Conservation (phyloP, 2,113 vertebrate species). For the Hemicordylus capensis region DNA sequence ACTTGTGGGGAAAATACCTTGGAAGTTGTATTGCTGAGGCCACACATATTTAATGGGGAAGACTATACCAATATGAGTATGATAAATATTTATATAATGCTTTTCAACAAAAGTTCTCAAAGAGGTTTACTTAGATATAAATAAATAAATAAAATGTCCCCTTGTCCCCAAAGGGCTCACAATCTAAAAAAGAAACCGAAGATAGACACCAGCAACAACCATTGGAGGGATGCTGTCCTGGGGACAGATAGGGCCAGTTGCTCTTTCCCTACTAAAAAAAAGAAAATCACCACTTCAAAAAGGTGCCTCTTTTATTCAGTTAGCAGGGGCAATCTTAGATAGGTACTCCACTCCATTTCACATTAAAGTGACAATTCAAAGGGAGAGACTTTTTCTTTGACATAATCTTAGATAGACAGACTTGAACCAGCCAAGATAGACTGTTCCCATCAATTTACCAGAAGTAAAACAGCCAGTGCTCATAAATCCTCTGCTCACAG, state of each 20-base stretch:
- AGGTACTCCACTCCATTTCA: not conserved
- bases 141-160: too few species aligned
- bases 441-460: not conserved
- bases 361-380: not conserved
- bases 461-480: not conserved
- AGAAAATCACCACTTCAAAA: too few species aligned
- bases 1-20: not conserved
- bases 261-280: too few species aligned
- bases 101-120: too few species aligned
- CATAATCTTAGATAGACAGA: not conserved
- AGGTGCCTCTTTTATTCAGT: too few species aligned
- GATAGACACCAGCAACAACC: too few species aligned
- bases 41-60: not conserved
- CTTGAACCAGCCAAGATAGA: not conserved
- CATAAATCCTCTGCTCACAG: not conserved
- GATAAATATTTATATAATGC: too few species aligned
- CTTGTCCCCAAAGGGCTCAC: too few species aligned
- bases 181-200: too few species aligned
- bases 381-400: not conserved
- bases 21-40: not conserved
- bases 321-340: not conserved
- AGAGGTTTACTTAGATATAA: too few species aligned
- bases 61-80: not conserved
- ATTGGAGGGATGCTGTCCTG: too few species aligned
- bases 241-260: too few species aligned